Conservation (phyloP, 2,888 invertebrate genomes). For the Idaea aversata region DNA sequence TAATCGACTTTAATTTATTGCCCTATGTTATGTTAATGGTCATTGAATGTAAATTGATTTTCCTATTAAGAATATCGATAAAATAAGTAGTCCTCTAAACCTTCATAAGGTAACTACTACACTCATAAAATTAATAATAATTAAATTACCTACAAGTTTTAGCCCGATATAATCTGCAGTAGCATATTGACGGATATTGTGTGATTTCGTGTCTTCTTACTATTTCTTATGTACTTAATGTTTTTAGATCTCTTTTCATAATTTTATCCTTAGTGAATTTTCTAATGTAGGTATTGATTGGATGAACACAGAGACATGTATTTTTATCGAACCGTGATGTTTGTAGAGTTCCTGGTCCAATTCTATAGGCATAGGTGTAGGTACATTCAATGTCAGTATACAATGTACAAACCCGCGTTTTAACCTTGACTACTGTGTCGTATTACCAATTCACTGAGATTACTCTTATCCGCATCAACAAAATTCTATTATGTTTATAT, state of each 20-base stretch:
- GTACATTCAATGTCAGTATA: not conserved
- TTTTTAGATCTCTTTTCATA: too few species aligned
- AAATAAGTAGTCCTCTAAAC: conserved; percentile 15
- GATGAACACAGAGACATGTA: not conserved
- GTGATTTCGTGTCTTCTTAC: too few species aligned
- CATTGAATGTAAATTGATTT: conserved; percentile 34
- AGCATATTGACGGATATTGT: too few species aligned
- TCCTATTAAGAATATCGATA: conserved; percentile 34
- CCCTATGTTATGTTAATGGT: conserved; percentile 26
- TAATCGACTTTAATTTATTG: conserved; percentile 20
- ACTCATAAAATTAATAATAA: not conserved
- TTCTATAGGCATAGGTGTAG: not conserved
- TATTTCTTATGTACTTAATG: too few species aligned
- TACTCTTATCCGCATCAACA: conserved; percentile 23
- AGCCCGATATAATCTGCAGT: too few species aligned
- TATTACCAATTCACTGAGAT: conserved; percentile 22
- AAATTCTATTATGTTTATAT: conserved; percentile 18
- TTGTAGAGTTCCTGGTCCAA: not conserved
- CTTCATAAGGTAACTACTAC: not conserved
- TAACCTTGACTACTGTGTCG: conserved; percentile 22
- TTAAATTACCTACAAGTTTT: not conserved
- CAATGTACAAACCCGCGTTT: conserved; percentile 4
- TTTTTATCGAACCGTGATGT: not conserved
- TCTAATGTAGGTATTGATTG: conserved; percentile 10
- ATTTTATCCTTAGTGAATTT: conserved; percentile 13